Evolutionary conservation across 92 coral and sea anemone genomes (phyloP).

Genomic region (Palythoa caribaeorum): DNA sequence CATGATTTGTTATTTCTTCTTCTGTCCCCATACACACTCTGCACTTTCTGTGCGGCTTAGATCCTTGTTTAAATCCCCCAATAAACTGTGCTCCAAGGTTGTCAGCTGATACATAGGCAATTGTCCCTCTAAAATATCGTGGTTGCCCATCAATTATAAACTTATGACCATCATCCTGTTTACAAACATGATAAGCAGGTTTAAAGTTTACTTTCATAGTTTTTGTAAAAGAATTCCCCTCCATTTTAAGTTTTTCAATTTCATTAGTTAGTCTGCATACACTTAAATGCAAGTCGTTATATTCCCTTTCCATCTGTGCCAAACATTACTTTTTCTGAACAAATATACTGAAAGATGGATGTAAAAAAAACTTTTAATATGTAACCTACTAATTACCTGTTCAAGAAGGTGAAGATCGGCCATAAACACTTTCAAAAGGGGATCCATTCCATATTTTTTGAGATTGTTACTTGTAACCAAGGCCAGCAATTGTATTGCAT

Average conservation of each 20-base stretch:
- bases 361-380: background rate
- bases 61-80: constrained; percentile 62
- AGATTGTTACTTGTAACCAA: background rate
- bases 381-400: constrained; percentile 1
- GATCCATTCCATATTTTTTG: constrained; percentile 39
- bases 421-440: constrained; percentile 28
- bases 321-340: background rate
- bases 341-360: background rate
- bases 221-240: background rate
- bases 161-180: constrained; percentile 46
- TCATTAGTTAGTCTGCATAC: background rate
- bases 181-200: background rate
- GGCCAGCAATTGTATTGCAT: constrained; percentile 29
- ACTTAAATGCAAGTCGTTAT: background rate
- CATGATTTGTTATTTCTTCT: background rate
- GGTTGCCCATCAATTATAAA: constrained; percentile 35
- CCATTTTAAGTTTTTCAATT: background rate
- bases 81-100: constrained; percentile 59
- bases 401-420: constrained; percentile 26
- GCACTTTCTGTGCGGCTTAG: constrained; percentile 18
- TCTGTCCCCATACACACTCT: background rate
- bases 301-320: background rate
- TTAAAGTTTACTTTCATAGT: background rate
- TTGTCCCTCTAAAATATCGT: constrained; percentile 40
- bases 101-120: constrained; percentile 56